Conservation (phyloP, 2,888 invertebrate species). For the Branchellion lobata region DNA sequence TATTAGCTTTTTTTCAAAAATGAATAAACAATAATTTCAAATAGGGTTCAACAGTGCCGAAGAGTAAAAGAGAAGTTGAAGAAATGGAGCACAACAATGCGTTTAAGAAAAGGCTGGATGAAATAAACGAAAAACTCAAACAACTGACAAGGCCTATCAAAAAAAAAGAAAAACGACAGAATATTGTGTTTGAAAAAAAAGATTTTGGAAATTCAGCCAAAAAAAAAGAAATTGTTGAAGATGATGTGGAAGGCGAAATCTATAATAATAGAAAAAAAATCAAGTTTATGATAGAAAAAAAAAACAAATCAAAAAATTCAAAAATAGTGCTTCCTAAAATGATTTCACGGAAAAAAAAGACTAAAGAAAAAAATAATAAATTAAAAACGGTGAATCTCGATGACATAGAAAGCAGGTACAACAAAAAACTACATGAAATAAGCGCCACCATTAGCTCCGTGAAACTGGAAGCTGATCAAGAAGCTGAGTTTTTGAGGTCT, state of each 20-base stretch:
- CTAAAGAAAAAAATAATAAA: too few species aligned
- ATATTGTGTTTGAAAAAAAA: not conserved
- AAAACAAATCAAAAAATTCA: not conserved
- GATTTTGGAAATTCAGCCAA: not conserved
- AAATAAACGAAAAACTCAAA: constrained; percentile 52
- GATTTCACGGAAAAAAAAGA: too few species aligned
- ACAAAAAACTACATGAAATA: not conserved
- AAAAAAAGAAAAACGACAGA: not conserved
- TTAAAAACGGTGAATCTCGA: too few species aligned
- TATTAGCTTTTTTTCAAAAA: too few species aligned
- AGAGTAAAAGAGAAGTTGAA: not conserved
- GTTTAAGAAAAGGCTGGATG: constrained; percentile 55
- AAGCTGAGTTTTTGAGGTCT: not conserved
- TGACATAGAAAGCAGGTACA: not conserved
- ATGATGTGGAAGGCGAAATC: too few species aligned
- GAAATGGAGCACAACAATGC: constrained; percentile 56
- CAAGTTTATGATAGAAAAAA: not conserved
- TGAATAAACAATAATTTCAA: too few species aligned
- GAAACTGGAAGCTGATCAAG: not conserved
- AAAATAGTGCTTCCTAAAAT: not conserved
- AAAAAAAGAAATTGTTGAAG: too few species aligned
- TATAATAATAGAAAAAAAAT: too few species aligned
- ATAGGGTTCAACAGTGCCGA: too few species aligned
- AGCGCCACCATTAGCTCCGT: not conserved
- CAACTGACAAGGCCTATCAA: not conserved